These are phyloP conservation scores for Beris chalybata DNA, from an alignment of 2,888 invertebrate genomes.

Conservation along the genomic window DNA sequence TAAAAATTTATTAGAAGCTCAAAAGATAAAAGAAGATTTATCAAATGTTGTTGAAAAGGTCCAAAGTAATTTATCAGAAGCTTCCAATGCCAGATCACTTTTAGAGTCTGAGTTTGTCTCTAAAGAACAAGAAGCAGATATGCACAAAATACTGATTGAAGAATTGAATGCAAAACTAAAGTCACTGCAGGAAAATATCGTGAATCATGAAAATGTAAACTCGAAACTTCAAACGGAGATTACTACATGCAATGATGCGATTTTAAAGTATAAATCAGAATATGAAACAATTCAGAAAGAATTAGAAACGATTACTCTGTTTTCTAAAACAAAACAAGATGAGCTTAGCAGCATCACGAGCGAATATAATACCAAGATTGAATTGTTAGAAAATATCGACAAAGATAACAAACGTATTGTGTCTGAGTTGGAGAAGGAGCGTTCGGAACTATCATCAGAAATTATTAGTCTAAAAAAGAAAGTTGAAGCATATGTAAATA, in stretches of 20 bases:
- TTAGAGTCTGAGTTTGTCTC: conserved; percentile 13
- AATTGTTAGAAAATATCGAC: neutral
- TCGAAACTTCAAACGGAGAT: neutral
- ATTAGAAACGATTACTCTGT: neutral
- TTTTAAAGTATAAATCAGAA: neutral
- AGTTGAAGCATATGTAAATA: conserved; percentile 49
- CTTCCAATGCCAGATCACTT: neutral
- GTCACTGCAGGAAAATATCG: conserved; percentile 43
- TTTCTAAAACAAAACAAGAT: neutral
- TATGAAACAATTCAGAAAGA: neutral
- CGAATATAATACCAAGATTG: conserved; percentile 1
- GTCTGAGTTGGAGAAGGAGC: neutral
- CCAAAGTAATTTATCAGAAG: conserved; percentile 5
- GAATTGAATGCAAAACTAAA: conserved; percentile 45
- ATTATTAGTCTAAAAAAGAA: conserved; percentile 46
- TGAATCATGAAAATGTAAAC: conserved; percentile 13
- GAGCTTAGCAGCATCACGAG: neutral
- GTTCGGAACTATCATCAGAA: conserved; percentile 42
- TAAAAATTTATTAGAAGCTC: conserved; percentile 45
- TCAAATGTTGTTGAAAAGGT: neutral
- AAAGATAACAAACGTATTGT: neutral
- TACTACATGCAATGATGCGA: neutral
- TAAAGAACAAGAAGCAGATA: conserved; percentile 21
- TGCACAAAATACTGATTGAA: conserved; percentile 41
- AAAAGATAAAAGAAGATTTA: conserved; percentile 34